Base-by-base conservation (phyloP, 2,113 vertebrate genomes). In the Trematomus loennbergii region DNA sequence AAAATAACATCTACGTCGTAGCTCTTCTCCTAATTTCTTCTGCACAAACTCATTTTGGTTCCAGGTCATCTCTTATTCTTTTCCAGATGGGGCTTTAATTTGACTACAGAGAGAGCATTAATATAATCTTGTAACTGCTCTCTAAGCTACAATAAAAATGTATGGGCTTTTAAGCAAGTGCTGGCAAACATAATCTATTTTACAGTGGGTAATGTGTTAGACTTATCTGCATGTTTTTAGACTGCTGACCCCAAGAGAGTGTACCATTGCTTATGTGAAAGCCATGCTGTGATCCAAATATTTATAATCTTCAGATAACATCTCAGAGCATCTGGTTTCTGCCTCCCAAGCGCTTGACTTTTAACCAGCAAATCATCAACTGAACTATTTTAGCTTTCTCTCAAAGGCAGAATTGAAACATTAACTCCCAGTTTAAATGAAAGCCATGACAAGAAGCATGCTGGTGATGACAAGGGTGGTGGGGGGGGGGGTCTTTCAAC, bases 331-430 rank as follows among this genome's bases (percentile, higher is more conserved):
- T 86, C 75, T 89, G 83, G 29, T 81, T 87, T 82, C 29, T 68
- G 60, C 12, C 25, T 66, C 72, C 67, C 63, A 52, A 66, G 62
- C n/a, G 52, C 62, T 75, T 58, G 66, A 78, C 75, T 86, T 82
- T 61, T 82, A 79, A 68, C 75, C 57, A 82, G 65, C 40, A 75
- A 66, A 74, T 85, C 83, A 49, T 67, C 78, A 83, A 67, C 69
- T 82, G 9, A 77, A 78, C 65, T 67, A 57, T 79, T 88, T 76
- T 61, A 29, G 43, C 55, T 89, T 81, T 81, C 58, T 79, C 59
- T 84, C 60, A 77, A 82, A 87, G 81, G 72, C 72, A 33, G n/a
- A 64, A 89, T 65, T 70, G 81, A 89, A 86, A 90, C 55, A 71
- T 67, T 79, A 86, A 86, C 82, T 78, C 83, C 63, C 8, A 13